Base-by-base conservation (phyloP, 2,888 invertebrate genomes). In the Abscondita cerata region DNA sequence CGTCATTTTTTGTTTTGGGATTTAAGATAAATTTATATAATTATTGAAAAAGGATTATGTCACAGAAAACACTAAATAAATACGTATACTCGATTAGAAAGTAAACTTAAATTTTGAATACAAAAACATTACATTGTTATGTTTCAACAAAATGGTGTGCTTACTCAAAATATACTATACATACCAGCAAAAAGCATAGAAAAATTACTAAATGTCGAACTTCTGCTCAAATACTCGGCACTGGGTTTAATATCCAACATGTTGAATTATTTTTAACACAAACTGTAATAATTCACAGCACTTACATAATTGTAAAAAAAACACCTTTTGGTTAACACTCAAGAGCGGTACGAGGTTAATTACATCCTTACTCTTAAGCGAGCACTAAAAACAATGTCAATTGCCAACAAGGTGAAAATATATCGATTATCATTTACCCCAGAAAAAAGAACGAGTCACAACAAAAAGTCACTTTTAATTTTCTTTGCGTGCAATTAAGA, bases 241-340 rank as follows among this genome's bases (percentile, higher is more conserved):
- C 93, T 91, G 77, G 91, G 91, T 83, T 95, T 95, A 80, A 95
- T 93, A 87, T 95, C 95, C 84, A 95, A 87, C 95, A 95, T 95
- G 77, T 34, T 52, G 62, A 54, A 46, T 25, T 55, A 19, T 52
- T 55, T 34, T 56, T 51, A 56, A 51, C 52, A 51, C 51, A 41
- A 60, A 48, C 41, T 13, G 36, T 31, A 57, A 57, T 52, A 48
- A 31, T 13, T 34, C 62, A 62, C 62, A 48, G 40, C 36, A 57
- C 44, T 62, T 62, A 62, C 62, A 62, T 62, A 47, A n/a, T 57
- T 52, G 12, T 47, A 13, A 2, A 48, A 48, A 31, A 13, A 19
- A 12, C 11, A 16, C 5, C 1, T 18, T 46, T 48, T 11, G 8
- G 31, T n/a, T 13, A 44, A 44, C 40, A 16, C 18, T 18, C 18